Percentiles rank a stretch among this genome's conserved stretches.
Evolutionary conservation across 2,113 vertebrate genomes (phyloP).

Genomic region (Gallinago jamesoni): DNA sequence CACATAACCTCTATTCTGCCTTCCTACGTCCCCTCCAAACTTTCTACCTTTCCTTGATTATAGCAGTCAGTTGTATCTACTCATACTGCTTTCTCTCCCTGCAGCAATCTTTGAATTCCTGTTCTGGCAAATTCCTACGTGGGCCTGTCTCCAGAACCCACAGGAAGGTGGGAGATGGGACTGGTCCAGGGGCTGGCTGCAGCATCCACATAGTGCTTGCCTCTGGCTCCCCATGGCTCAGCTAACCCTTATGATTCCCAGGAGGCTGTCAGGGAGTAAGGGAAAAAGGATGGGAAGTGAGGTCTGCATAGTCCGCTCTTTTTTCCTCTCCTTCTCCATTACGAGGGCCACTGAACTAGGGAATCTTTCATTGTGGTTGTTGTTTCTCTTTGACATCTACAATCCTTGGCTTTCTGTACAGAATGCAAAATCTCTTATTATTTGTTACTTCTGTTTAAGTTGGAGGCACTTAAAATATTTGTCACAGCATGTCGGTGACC

Average conservation of each 20-base stretch:
- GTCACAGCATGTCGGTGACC: neutral
- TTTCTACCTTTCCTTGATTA: neutral
- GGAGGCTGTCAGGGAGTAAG: neutral
- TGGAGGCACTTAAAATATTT: neutral
- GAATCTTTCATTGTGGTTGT: neutral
- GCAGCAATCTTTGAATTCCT: neutral
- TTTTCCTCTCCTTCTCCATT: neutral
- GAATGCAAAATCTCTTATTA: neutral
- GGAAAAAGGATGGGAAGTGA: neutral
- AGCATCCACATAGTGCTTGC: neutral
- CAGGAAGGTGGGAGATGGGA: neutral
- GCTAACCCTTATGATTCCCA: neutral
- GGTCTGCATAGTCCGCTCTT: neutral
- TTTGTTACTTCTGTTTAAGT: neutral
- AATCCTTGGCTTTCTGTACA: neutral
- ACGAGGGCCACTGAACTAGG: neutral
- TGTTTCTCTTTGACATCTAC: neutral
- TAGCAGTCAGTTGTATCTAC: neutral
- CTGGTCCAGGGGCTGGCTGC: neutral
- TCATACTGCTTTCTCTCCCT: neutral
- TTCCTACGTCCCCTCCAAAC: neutral
- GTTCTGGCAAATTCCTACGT: rapidly evolving
- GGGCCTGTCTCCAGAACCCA: neutral
- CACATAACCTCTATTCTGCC: neutral
- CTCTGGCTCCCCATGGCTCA: neutral